Conservation (phyloP, 2,113 vertebrate species). For the Sinocyclocheilus anophthalmus region DNA sequence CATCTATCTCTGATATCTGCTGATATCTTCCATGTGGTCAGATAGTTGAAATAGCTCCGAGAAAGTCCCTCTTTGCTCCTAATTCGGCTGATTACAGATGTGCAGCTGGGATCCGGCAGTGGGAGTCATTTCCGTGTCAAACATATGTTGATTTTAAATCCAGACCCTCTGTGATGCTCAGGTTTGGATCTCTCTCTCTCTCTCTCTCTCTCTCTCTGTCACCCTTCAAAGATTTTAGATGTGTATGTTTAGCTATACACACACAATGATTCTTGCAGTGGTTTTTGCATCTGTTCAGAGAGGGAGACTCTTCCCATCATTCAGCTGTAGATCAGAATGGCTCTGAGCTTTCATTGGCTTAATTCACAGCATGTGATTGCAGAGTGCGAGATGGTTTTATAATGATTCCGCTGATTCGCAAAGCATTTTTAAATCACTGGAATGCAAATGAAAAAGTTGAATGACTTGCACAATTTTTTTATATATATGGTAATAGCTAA, state of each 20-base stretch:
- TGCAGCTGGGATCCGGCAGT: conserved; percentile 47
- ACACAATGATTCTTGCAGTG: conserved; percentile 9
- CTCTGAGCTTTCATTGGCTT: too few relatives aligned
- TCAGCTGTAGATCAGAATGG: not conserved
- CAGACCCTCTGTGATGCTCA: conserved; percentile 46
- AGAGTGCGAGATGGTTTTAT: too few relatives aligned
- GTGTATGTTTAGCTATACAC: conserved; percentile 21
- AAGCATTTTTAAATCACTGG: too few relatives aligned
- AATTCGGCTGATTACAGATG: conserved; percentile 60
- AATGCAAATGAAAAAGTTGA: too few relatives aligned
- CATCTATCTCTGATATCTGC: conserved; percentile 49
- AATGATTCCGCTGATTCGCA: too few relatives aligned
- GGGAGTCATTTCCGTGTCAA: conserved; percentile 48
- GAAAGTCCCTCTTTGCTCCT: conserved; percentile 64
- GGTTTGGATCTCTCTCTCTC: conserved; percentile 15
- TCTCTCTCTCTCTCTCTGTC: not conserved
- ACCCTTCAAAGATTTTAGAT: conserved; percentile 20
- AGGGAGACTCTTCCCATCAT: not conserved
- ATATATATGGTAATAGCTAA: not conserved
- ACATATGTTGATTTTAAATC: conserved; percentile 60
- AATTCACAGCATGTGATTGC: not conserved
- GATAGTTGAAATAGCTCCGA: conserved; percentile 61
- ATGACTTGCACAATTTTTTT: too few relatives aligned
- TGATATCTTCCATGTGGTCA: conserved; percentile 65
- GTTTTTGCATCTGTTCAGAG: conserved; percentile 43